A percentile compares a stretch with the other conserved stretches of the same genome.
Conservation (phyloP, 2,888 invertebrate genomes). For the Polyploca ridens region DNA sequence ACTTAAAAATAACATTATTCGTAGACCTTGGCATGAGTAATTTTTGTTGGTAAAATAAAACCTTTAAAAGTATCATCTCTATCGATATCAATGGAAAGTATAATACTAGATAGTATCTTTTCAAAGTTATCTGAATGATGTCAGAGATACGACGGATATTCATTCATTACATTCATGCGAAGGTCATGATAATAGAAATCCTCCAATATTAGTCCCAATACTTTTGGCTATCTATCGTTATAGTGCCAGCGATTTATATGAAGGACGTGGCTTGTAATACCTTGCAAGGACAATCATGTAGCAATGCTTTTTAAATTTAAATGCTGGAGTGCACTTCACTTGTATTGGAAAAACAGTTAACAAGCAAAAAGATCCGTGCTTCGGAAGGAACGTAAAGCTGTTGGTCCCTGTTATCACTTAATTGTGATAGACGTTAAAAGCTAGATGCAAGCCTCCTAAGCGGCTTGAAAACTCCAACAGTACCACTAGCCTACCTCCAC, state of each 20-base stretch:
- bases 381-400: no score
- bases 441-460: no score
- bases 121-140: neutral
- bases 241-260: neutral
- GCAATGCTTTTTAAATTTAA: neutral
- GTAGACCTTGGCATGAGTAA: no score
- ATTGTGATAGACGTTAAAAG: no score
- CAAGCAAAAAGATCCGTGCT: no score
- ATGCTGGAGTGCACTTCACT: no score
- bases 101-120: neutral
- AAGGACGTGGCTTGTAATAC: neutral
- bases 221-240: neutral
- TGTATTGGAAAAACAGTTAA: no score
- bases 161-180: conserved; percentile 1
- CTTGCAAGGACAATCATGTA: neutral
- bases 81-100: conserved; percentile 1
- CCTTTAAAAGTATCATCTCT: neutral
- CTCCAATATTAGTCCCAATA: neutral
- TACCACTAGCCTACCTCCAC: no score
- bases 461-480: no score
- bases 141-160: conserved; percentile 6
- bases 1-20: no score
- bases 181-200: neutral
- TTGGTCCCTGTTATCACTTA: no score
- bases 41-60: neutral